A percentile compares a stretch with the other conserved stretches of the same genome.
Conservation (phyloP, 2,113 vertebrate species). For the Progne subis region DNA sequence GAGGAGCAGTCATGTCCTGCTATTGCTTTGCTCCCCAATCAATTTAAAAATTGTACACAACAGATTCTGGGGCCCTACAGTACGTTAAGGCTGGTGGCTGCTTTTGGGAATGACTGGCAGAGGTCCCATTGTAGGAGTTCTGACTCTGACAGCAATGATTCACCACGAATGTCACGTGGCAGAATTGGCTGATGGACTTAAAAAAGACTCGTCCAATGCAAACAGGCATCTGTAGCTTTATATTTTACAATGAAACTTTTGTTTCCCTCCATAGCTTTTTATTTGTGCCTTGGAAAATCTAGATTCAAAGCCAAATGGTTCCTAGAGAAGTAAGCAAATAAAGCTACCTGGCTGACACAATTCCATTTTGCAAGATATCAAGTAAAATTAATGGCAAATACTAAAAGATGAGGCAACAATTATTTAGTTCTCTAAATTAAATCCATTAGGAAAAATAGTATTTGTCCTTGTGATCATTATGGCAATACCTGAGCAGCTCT, state of each 20-base stretch:
- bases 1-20: not conserved
- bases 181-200: not conserved
- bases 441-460: not conserved
- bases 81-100: rapidly evolving
- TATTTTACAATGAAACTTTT: not conserved
- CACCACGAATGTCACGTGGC: not conserved
- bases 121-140: not conserved
- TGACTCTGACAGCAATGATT: not conserved
- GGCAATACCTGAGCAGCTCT: not conserved
- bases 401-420: not conserved
- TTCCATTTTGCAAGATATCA: not conserved
- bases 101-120: not conserved
- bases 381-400: not conserved
- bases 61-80: not conserved
- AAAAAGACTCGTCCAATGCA: not conserved
- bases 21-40: not conserved
- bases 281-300: not conserved
- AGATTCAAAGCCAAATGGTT: not conserved
- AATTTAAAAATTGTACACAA: not conserved
- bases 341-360: not conserved
- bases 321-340: not conserved
- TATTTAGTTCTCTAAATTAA: not conserved
- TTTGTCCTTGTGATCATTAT: not conserved
- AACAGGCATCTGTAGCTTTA: not conserved
- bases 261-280: not conserved